A percentile compares a stretch with the other conserved stretches of the same genome.
These are phyloP conservation scores for Lasioglossum albipes DNA, from an alignment of 1,140 invertebrate genomes.

Conservation along the genomic window DNA sequence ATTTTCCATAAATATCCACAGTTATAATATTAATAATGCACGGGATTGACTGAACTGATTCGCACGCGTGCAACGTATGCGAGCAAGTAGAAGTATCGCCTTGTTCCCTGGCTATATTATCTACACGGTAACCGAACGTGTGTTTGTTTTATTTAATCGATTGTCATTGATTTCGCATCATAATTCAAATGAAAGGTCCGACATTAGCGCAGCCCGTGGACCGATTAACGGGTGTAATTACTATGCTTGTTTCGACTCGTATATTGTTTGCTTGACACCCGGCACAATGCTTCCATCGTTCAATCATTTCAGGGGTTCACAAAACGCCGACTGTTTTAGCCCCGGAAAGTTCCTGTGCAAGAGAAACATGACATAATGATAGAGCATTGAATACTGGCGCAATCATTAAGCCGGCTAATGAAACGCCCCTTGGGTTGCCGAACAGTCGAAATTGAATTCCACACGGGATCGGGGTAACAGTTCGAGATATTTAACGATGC, in stretches of 20 bases:
- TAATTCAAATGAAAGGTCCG: constrained; percentile 26
- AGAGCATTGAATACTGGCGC: not conserved
- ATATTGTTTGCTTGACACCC: not conserved
- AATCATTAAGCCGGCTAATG: constrained; percentile 9
- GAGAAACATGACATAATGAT: constrained; percentile 10
- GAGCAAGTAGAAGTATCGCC: not conserved
- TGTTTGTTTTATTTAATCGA: constrained; percentile 28
- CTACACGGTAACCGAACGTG: not conserved
- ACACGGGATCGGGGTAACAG: not conserved
- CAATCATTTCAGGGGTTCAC: not conserved
- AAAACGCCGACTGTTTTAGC: not conserved
- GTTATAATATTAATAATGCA: not conserved
- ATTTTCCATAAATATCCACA: too few species aligned
- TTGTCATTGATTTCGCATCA: constrained; percentile 14
- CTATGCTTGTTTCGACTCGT: not conserved
- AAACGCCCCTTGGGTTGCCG: not conserved
- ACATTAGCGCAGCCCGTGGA: constrained; percentile 24
- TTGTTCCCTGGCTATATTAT: not conserved
- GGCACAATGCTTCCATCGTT: not conserved
- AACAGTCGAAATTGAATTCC: constrained; percentile 32
- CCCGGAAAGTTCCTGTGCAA: not conserved
- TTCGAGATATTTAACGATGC: not conserved
- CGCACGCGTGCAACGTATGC: not conserved
- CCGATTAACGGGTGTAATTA: constrained; percentile 25
- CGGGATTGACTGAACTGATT: not conserved